A percentile compares a stretch with the other conserved stretches of the same genome.
Conservation (phyloP, 1,140 invertebrate species). For the Oreohelix idahoensis region DNA sequence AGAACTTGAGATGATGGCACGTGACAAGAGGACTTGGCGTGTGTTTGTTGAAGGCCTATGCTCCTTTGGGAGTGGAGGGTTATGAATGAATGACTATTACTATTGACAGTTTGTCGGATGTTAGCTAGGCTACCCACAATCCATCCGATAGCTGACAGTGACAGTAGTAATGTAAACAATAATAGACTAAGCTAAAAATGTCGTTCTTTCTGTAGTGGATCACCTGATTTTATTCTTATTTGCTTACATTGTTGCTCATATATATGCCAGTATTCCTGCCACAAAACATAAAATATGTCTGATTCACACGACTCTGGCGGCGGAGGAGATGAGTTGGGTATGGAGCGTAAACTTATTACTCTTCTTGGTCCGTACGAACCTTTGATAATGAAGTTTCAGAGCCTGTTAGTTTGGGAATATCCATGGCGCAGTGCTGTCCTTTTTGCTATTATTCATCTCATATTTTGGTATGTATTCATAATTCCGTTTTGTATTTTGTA, state of each 20-base stretch:
- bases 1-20: too few relatives aligned
- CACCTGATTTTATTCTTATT: background rate
- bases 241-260: background rate
- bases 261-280: background rate
- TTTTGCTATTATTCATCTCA: slow-evolving; percentile 53
- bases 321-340: slow-evolving; percentile 8
- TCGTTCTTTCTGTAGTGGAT: background rate
- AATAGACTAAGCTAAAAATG: background rate
- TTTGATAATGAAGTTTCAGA: slow-evolving; percentile 61
- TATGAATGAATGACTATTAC: too few relatives aligned
- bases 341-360: slow-evolving; percentile 50
- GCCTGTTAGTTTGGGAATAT: slow-evolving; percentile 66
- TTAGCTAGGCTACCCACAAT: background rate
- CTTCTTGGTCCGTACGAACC: slow-evolving; percentile 63
- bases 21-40: too few relatives aligned
- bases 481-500: too few relatives aligned
- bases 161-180: slow-evolving; percentile 26
- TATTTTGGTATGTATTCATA: slow-evolving; percentile 65
- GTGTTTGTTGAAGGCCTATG: too few relatives aligned
- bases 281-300: background rate
- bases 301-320: slow-evolving; percentile 22
- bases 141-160: background rate
- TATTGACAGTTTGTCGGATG: background rate
- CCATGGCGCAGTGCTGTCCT: slow-evolving; percentile 59
- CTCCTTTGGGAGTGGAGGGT: too few relatives aligned